Evolutionary conservation across 1,140 invertebrate genomes (phyloP).

Genomic region (Gryon sp.): DNA sequence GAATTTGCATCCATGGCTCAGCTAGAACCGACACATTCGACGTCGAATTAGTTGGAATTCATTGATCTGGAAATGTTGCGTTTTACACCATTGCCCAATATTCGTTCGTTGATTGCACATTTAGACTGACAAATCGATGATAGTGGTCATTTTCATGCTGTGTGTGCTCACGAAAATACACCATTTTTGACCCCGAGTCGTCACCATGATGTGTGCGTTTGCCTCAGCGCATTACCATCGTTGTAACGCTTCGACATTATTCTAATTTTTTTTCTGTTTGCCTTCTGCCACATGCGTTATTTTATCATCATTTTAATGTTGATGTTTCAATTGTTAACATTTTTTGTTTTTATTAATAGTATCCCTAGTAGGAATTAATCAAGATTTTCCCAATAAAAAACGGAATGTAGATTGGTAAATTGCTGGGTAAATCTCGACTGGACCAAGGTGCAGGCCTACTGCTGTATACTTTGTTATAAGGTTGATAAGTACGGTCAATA

Average conservation of each 20-base stretch:
- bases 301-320: constrained; percentile 7
- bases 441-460: too few relatives aligned
- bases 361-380: too few relatives aligned
- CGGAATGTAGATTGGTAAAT: too few relatives aligned
- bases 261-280: constrained; percentile 28
- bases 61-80: constrained; percentile 66
- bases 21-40: constrained; percentile 60
- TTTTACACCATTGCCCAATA: constrained; percentile 63
- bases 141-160: constrained; percentile 57
- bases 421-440: too few relatives aligned
- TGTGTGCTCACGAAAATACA: constrained; percentile 29
- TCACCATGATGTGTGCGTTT: not conserved
- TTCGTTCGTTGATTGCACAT: constrained; percentile 64
- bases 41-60: constrained; percentile 65
- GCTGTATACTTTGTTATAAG: too few relatives aligned
- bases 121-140: constrained; percentile 60
- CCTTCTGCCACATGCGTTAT: constrained; percentile 6
- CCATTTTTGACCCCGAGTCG: constrained; percentile 26
- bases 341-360: too few relatives aligned
- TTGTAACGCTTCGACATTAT: constrained; percentile 12
- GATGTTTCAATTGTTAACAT: too few relatives aligned
- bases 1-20: constrained; percentile 45
- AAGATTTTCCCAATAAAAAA: too few relatives aligned
- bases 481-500: too few relatives aligned
- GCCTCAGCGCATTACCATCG: not conserved